Base-by-base conservation (phyloP, 1,140 invertebrate genomes). In the Cecropterus lyciades region DNA sequence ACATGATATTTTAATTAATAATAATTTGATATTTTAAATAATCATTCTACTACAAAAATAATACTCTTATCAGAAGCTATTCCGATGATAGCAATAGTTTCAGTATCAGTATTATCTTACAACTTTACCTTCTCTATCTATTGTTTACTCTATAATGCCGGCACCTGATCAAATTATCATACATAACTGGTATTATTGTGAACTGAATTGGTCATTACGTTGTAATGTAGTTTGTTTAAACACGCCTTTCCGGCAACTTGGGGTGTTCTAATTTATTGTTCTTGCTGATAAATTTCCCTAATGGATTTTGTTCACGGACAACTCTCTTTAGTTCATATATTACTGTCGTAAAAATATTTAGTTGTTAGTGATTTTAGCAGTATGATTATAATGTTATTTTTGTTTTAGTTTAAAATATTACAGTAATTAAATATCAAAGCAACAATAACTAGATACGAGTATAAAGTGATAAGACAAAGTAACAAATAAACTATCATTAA, bases 91-190 rank as follows among this genome's bases (percentile, higher is more conserved):
- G n/a, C n/a, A n/a, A n/a, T n/a, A n/a, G n/a, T n/a, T n/a, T n/a
- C n/a, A n/a, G n/a, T n/a, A n/a, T n/a, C n/a, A n/a, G n/a, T n/a
- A n/a, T n/a, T n/a, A n/a, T n/a, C n/a, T n/a, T n/a, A n/a, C n/a
- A n/a, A n/a, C n/a, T n/a, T 10, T 45, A 20, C n/a, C 16, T 56
- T 14, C 11, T 48, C 40, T 55, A 56, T 48, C 11, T 17, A 65
- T 33, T 33, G 11, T 27, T 5, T 8, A 45, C 59, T 67, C 52
- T 43, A 60, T 70, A 62, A 17, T 7, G 14, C 43, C 24, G 33
- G 68, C 74, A 85, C 78, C 82, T 86, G 79, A 88, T 88, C 76
- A 77, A 82, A 85, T 88, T 88, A 88, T 86, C 79, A 80, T 85
- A 85, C 73, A 79, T 74, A 75, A 83, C 73, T 73, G 69, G 63